phyloP scores from a whole-genome alignment of 2,888 invertebrate genomes.

The Pachliopta kotzebuea region DNA sequence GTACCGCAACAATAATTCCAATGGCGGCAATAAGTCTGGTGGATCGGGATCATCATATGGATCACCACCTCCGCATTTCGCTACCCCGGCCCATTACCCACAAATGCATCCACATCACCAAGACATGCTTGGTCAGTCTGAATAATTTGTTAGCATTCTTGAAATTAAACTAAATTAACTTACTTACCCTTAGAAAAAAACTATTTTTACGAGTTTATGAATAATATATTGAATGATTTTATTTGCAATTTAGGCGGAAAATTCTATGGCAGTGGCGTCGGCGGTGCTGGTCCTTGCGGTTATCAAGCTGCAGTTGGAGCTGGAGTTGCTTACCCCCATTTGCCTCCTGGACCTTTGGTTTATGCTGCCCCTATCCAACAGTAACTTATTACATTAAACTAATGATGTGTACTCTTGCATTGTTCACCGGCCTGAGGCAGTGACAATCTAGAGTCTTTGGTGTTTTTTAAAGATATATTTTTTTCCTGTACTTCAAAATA shows the following conservation, averaged over 20 bases:
- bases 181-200: too few relatives aligned
- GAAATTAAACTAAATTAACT: too few relatives aligned
- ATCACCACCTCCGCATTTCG: slow-evolving; percentile 75
- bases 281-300: slow-evolving; percentile 80
- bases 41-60: slow-evolving; percentile 72
- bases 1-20: slow-evolving; percentile 61
- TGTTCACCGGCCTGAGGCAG: slow-evolving; percentile 17
- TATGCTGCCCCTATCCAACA: slow-evolving; percentile 87
- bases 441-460: not conserved
- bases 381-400: slow-evolving; percentile 60
- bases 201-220: too few relatives aligned
- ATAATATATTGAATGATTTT: not conserved
- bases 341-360: slow-evolving; percentile 78
- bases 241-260: slow-evolving; percentile 81
- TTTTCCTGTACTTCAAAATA: slow-evolving; percentile 12
- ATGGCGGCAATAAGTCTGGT: slow-evolving; percentile 55
- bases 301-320: slow-evolving; percentile 85
- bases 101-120: slow-evolving; percentile 77
- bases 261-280: slow-evolving; percentile 86
- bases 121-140: slow-evolving; percentile 69
- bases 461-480: slow-evolving; percentile 14
- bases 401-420: slow-evolving; percentile 17
- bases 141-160: too few relatives aligned
- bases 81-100: slow-evolving; percentile 68
- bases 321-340: slow-evolving; percentile 81